Evolutionary conservation across 2,888 invertebrate genomes (phyloP).

Genomic region (Andrena praecox): DNA sequence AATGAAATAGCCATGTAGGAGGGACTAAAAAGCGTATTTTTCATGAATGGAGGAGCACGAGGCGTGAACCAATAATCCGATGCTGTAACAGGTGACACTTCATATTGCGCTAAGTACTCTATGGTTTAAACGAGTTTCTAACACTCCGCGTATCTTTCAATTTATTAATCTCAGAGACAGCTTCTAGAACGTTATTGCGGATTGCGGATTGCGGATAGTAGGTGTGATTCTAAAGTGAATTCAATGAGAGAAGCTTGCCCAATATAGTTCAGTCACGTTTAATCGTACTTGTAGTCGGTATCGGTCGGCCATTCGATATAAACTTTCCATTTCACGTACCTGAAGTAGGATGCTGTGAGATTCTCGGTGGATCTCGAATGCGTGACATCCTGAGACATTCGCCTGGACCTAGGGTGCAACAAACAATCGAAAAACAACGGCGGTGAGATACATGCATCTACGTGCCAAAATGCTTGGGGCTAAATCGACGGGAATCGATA

Average conservation of each 20-base stretch:
- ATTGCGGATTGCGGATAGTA: no score
- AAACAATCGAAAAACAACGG: constrained; percentile 81
- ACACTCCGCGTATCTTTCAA: background rate
- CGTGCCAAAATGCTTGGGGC: constrained; percentile 63
- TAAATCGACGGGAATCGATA: constrained; percentile 41
- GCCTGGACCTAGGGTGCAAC: constrained; percentile 92
- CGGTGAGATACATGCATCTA: constrained; percentile 78
- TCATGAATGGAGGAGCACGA: constrained; percentile 27
- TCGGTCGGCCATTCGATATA: background rate
- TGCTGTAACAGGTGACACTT: constrained; percentile 24
- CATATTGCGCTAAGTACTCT: background rate
- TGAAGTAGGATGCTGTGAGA: constrained; percentile 79
- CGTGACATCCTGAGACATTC: constrained; percentile 92
- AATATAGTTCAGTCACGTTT: background rate
- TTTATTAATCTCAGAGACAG: no score
- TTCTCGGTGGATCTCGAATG: constrained; percentile 83
- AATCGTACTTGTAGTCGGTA: background rate
- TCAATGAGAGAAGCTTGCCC: no score
- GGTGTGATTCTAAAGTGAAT: no score
- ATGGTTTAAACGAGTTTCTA: background rate
- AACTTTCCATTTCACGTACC: constrained; percentile 76
- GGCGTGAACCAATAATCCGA: constrained; percentile 27
- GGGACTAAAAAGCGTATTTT: constrained; percentile 9
- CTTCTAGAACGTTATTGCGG: no score
- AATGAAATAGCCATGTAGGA: constrained; percentile 22